Conservation (phyloP, 2,888 invertebrate genomes). For the Lobophora halterata region DNA sequence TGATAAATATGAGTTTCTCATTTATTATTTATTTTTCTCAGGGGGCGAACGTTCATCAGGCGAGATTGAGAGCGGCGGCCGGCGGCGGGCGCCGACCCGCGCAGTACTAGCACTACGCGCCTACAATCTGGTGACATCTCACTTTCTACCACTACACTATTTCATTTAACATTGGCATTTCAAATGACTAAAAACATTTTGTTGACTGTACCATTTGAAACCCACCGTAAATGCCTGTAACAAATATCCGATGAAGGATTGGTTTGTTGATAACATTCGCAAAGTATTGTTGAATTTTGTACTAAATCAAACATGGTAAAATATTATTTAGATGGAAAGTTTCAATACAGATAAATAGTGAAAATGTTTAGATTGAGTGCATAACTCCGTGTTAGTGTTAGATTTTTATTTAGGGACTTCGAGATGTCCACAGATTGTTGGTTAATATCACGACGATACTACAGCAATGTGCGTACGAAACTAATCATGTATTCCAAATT, state of each 20-base stretch:
- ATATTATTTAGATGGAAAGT: too few species aligned
- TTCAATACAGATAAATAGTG: too few species aligned
- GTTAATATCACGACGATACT: constrained; percentile 40
- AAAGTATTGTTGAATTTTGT: too few species aligned
- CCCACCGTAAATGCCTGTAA: background rate
- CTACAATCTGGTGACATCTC: constrained; percentile 32
- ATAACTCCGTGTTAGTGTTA: too few species aligned
- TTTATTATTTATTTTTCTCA: constrained; percentile 63
- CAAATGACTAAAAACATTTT: too few species aligned
- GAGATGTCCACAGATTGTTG: constrained; percentile 46
- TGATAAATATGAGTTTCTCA: too few species aligned
- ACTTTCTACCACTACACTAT: constrained; percentile 1
- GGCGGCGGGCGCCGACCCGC: constrained; percentile 57
- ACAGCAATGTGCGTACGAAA: constrained; percentile 72
- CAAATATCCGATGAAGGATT: too few species aligned
- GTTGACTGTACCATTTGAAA: background rate
- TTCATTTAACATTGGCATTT: too few species aligned
- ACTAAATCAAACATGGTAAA: too few species aligned
- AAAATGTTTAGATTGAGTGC: too few species aligned
- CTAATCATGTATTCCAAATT: constrained; percentile 41
- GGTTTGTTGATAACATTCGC: too few species aligned
- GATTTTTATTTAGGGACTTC: too few species aligned
- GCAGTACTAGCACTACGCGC: constrained; percentile 25
- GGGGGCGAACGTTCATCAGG: constrained; percentile 92
- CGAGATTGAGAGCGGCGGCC: constrained; percentile 86